Evolutionary conservation across 2,113 vertebrate genomes (phyloP), one percentile per base, ranked within the genome.

Genomic region (Thamnophis sirtalis): DNA sequence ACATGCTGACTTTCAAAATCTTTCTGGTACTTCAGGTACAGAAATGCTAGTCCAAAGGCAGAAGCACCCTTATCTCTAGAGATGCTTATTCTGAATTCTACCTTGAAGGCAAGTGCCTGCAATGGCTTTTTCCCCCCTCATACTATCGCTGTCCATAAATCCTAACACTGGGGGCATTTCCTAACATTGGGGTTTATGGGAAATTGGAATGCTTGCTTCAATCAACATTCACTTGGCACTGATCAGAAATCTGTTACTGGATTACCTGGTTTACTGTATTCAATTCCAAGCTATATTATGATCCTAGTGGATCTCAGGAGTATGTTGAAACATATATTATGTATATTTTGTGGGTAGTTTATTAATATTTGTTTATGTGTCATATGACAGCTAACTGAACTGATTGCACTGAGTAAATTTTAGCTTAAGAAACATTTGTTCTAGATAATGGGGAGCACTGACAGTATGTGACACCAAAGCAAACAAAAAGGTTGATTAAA

Each of bases 1-100:
- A 53, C 38, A 80, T 28, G 49, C 28, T 93, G 91, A 93, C 93
- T 90, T 63, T 91, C 56, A 28, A 24, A 9, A 21, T 17, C 49
- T 50, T 85, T 53, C 50, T 13, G 19, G 19, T 49, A 48, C 68
- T 73, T 43, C 80, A 88, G 55, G 4, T 58, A 43, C 55, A 56
- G 55, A 56, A 26, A 2, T 56, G 33, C 54, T 33, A 24, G 33
- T 24, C 9, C 38, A 58, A 24, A 38, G 21, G 10, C 22, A 89
- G 38, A 89, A 58, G 87, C 43, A 60, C 9, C 11, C 9, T 89
- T 15, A 21, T 22, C 43, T 88, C 33, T 43, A 22, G 4, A 11
- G 53, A 88, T 38, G 53, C 10, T 5, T 56, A 10, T 9, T 58
- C 54, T 15, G 33, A 26, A 55, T 24, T 38, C 5, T 54, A 26